Base-by-base conservation (phyloP, 2,888 invertebrate genomes). In the Zelleria hepariella region DNA sequence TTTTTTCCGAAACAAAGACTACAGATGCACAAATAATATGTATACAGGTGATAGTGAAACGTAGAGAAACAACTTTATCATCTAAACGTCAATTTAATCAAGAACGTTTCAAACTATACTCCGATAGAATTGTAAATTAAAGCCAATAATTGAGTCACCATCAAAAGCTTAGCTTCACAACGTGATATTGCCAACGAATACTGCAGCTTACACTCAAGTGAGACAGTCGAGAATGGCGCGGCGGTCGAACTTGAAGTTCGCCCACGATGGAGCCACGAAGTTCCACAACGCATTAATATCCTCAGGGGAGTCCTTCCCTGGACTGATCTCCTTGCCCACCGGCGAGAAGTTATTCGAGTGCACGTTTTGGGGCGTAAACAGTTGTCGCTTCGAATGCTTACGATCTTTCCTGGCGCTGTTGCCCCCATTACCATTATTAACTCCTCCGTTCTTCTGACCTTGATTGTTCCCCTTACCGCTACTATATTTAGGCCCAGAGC, bases 181-280 rank as follows among this genome's bases (percentile, higher is more conserved):
- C 21, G 23, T 10, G 51, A 51, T 51, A 51, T 23, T 51, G 23
- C 51, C 51, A 20, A 20, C 2, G 1, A 51, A 51, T 5, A n/a
- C 51, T 5, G n/a, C 5, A 2, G 10, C 32, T 10, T 15, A 2
- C 15, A 15, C 32, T 55, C 55, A 55, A 32, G 55, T 55, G 5
- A 58, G 21, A 25, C 58, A 58, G 15, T 58, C 58, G 10, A 58
- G 18, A 21, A 58, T 58, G 8, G 58, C 58, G 27, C 58, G 58
- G 20, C 51, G 10, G 26, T 58, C 58, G 25, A 58, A 92, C 73
- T 91, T 92, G 70, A 93, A 93, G 75, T 92, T 91, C 5, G 90
- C 82, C 93, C 93, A 93, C 2, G 92, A 91, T 0, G 91, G 91
- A 8, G 92, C 91, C 61, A 85, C 82, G 65, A 91, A 92, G 57